These are phyloP conservation scores for Notospermus geniculatus DNA, from an alignment of 1,140 invertebrate genomes.

Conservation along the genomic window DNA sequence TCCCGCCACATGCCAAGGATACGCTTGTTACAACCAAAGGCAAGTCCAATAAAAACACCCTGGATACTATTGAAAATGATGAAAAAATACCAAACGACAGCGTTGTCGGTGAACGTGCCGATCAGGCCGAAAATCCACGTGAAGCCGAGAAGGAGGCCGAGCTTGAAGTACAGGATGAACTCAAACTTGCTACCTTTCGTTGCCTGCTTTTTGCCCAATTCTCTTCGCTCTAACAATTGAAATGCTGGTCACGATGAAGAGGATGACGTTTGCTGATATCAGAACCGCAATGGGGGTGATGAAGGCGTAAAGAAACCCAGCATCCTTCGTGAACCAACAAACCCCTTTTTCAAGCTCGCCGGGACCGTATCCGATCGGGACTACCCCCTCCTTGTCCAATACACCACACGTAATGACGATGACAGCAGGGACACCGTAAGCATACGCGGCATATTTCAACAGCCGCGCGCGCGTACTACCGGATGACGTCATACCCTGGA, in stretches of 20 bases:
- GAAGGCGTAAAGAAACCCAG: conserved; percentile 61
- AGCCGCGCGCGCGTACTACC: too few relatives aligned
- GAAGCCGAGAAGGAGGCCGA: conserved; percentile 58
- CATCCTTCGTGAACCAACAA: conserved; percentile 59
- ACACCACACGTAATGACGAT: background rate
- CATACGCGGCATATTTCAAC: background rate
- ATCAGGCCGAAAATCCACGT: conserved; percentile 59
- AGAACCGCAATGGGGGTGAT: conserved; percentile 58
- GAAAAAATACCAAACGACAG: conserved; percentile 45
- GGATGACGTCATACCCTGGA: conserved; percentile 10
- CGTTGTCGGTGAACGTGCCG: conserved; percentile 36
- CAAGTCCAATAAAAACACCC: conserved; percentile 32
- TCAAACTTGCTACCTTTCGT: conserved; percentile 24
- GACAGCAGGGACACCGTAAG: background rate
- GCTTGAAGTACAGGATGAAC: conserved; percentile 57
- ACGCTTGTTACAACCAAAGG: conserved; percentile 21
- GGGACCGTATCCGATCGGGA: conserved; percentile 31
- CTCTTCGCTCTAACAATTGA: conserved; percentile 19
- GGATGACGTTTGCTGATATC: conserved; percentile 58
- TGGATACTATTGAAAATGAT: conserved; percentile 56
- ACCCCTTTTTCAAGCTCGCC: conserved; percentile 56
- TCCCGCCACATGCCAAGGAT: too few relatives aligned
- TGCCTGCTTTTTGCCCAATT: conserved; percentile 23
- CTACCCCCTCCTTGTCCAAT: background rate
- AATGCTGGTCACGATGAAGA: conserved; percentile 59